A percentile compares a stretch with the other conserved stretches of the same genome.
Conservation (phyloP, 2,888 invertebrate genomes). For the Strigamia maritima region DNA sequence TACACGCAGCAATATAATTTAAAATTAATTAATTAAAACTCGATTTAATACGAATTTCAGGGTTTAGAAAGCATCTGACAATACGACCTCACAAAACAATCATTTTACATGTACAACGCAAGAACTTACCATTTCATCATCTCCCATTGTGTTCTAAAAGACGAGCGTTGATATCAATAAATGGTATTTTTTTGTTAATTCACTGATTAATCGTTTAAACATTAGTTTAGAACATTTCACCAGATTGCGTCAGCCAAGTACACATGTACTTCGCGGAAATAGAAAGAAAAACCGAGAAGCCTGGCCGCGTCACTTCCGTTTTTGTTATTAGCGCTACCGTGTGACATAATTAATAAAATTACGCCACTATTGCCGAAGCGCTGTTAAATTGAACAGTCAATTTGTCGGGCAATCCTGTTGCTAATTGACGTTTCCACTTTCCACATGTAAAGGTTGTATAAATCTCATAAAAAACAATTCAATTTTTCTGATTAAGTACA, state of each 20-base stretch:
- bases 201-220: background rate
- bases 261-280: background rate
- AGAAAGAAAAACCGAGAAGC: background rate
- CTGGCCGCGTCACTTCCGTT: background rate
- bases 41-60: background rate
- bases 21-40: too few species aligned
- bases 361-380: too few species aligned
- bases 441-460: too few species aligned
- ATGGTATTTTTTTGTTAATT: background rate
- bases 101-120: constrained; percentile 41
- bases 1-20: background rate
- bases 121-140: constrained; percentile 57
- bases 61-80: background rate
- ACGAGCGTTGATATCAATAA: background rate
- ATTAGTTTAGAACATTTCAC: background rate
- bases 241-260: background rate
- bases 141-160: constrained; percentile 52
- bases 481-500: too few species aligned
- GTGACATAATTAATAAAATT: background rate
- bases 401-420: too few species aligned
- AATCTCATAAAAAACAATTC: too few species aligned
- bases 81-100: background rate
- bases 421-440: too few species aligned
- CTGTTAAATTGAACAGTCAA: too few species aligned
- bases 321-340: background rate